Evolutionary conservation across 2,797 vertebrate genomes (phyloP).

Genomic region (Sardinella longiceps): DNA sequence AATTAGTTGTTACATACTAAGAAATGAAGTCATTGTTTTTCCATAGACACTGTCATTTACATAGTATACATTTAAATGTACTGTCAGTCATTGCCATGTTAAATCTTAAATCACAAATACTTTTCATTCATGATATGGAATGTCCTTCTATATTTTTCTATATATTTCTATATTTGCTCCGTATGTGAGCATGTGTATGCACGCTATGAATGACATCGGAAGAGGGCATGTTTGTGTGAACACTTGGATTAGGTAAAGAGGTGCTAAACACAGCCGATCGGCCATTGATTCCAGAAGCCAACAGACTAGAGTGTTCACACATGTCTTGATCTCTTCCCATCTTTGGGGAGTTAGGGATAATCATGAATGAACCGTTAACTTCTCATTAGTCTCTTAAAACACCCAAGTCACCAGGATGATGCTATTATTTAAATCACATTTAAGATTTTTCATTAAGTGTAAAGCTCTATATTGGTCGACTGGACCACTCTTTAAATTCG

Average conservation of each 20-base stretch:
- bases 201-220: neutral
- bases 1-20: neutral
- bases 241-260: slow-evolving; percentile 17
- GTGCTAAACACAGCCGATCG: neutral
- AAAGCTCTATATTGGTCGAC: neutral
- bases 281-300: neutral
- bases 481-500: neutral
- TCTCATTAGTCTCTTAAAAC: neutral
- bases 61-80: neutral
- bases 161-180: too few relatives aligned
- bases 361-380: neutral
- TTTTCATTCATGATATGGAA: too few relatives aligned
- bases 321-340: slow-evolving; percentile 11
- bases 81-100: too few relatives aligned
- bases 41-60: neutral
- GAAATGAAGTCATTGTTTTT: neutral
- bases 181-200: neutral
- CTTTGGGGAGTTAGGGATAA: neutral
- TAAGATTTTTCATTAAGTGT: neutral
- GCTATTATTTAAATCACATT: neutral
- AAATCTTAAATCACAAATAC: too few relatives aligned
- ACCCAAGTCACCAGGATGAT: neutral
- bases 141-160: too few relatives aligned
- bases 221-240: neutral
- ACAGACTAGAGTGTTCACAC: neutral